Conservation (phyloP, 2,797 vertebrate genomes). For the Euthynnus affinis region DNA sequence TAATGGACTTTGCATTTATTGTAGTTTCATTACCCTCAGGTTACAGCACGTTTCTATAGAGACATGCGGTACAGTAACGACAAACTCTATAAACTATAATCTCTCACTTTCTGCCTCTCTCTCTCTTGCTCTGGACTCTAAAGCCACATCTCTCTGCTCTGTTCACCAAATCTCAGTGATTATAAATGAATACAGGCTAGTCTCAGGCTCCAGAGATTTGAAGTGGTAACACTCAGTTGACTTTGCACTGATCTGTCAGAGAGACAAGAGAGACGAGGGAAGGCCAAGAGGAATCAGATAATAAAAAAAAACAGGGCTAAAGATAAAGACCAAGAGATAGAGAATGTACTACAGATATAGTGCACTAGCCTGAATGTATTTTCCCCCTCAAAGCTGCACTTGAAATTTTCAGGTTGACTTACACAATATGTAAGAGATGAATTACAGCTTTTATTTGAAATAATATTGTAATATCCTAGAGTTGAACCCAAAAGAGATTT, state of each 20-base stretch:
- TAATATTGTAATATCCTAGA: not conserved
- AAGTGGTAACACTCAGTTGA: slow-evolving; percentile 8
- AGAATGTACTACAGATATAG: not conserved
- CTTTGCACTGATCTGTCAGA: slow-evolving; percentile 13
- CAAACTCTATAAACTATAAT: slow-evolving; percentile 5
- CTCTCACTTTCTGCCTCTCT: not conserved
- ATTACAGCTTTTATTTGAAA: not conserved
- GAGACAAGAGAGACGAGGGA: not conserved
- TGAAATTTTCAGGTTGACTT: not conserved
- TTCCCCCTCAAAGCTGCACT: not conserved
- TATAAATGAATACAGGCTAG: not conserved
- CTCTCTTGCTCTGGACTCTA: not conserved
- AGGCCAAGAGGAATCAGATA: not conserved
- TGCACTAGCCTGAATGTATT: not conserved
- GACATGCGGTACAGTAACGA: not conserved
- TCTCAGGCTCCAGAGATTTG: slow-evolving; percentile 3
- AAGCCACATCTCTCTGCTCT: slow-evolving; percentile 26
- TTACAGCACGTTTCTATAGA: slow-evolving; percentile 1
- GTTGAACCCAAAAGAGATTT: too few species aligned
- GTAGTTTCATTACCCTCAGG: not conserved
- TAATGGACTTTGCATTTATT: not conserved
- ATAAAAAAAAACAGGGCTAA: not conserved
- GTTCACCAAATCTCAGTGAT: slow-evolving; percentile 29
- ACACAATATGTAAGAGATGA: not conserved
- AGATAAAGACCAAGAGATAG: not conserved